A percentile compares a stretch with the other conserved stretches of the same genome.
Evolutionary conservation across 2,888 invertebrate species (phyloP).

Genomic region (Tanytarsus gracilentus): DNA sequence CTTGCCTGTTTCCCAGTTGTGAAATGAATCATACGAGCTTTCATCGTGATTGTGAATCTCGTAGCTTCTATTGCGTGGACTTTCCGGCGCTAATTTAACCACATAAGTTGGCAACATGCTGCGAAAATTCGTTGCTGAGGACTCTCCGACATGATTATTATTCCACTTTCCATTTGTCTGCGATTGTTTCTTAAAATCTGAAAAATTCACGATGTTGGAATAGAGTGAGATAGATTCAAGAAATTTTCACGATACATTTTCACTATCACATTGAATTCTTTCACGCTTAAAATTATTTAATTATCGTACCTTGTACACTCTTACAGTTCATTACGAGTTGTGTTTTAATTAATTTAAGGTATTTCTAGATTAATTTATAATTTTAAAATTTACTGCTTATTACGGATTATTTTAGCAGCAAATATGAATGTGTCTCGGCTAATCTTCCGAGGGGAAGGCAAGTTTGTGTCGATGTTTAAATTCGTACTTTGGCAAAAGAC

Average conservation of each 20-base stretch:
- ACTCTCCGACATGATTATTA: conserved; percentile 11
- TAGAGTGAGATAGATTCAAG: neutral
- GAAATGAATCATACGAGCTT: conserved; percentile 33
- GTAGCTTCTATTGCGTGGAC: neutral
- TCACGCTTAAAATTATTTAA: neutral
- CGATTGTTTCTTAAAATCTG: conserved; percentile 14
- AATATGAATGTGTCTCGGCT: too few relatives aligned
- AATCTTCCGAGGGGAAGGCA: too few relatives aligned
- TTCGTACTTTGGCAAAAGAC: too few relatives aligned
- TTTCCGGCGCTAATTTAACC: conserved; percentile 18
- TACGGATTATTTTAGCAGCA: neutral
- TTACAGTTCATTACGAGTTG: conserved; percentile 9
- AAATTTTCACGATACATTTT: conserved; percentile 22
- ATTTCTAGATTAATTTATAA: neutral
- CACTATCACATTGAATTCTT: conserved; percentile 4
- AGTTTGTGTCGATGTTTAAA: too few relatives aligned
- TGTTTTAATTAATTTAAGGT: neutral
- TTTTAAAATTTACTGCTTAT: neutral
- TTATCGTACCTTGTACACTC: conserved; percentile 18
- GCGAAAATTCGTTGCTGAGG: conserved; percentile 9
- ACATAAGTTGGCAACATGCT: neutral
- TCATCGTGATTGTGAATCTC: conserved; percentile 33
- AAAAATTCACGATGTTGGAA: conserved; percentile 24
- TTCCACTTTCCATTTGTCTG: conserved; percentile 26
- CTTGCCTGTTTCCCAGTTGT: conserved; percentile 34